Evolutionary conservation across 2,113 vertebrate genomes (phyloP).

Genomic region (Lophochroa leadbeateri): DNA sequence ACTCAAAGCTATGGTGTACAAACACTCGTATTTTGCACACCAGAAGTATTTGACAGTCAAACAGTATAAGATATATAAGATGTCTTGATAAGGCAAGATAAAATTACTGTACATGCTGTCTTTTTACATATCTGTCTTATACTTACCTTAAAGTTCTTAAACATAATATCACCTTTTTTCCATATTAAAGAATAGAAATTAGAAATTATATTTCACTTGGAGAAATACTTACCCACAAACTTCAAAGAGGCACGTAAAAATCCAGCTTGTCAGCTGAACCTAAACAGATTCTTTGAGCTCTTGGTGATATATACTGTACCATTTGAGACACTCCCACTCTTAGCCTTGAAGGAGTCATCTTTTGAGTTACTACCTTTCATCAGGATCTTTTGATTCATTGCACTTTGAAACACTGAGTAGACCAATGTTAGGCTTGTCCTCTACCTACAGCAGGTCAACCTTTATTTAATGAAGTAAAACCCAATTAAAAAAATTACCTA

Average conservation of each 20-base stretch:
- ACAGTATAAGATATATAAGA: neutral
- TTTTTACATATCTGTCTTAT: neutral
- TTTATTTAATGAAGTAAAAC: neutral
- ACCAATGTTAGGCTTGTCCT: neutral
- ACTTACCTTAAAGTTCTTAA: neutral
- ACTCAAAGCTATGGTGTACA: neutral
- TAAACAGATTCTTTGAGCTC: neutral
- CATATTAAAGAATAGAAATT: neutral
- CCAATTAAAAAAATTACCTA: accelerated
- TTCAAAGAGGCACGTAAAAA: neutral
- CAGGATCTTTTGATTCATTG: neutral
- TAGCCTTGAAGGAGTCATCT: neutral
- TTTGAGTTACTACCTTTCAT: neutral
- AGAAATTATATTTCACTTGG: conserved; percentile 14
- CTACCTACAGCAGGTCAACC: neutral
- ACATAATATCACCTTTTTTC: neutral
- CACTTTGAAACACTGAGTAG: neutral
- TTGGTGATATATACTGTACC: conserved; percentile 37
- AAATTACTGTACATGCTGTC: neutral
- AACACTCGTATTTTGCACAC: neutral
- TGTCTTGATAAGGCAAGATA: neutral
- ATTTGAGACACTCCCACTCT: conserved; percentile 57
- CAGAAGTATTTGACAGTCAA: neutral
- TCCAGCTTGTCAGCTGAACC: conserved; percentile 1
- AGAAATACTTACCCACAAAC: conserved; percentile 48